Base-by-base conservation (phyloP, 2,113 vertebrate species). In the Seriola rivoliana region DNA sequence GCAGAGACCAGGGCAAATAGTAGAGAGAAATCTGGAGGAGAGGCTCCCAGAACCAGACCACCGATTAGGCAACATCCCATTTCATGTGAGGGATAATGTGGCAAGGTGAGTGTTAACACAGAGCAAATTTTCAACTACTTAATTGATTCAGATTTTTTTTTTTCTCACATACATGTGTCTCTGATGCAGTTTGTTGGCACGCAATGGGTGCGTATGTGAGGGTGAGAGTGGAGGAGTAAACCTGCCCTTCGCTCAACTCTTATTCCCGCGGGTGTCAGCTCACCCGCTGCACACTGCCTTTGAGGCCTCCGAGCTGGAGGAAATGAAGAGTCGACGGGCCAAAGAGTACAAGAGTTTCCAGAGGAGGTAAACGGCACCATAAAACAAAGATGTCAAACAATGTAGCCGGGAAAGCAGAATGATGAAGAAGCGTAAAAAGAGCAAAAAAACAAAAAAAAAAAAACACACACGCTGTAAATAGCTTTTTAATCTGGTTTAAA, bases 191-290 rank as follows among this genome's bases (percentile, higher is more conserved):
- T 94, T 97, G 63, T 89, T 99, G 87, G 90, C 96, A 19, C 93
- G 91, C 52, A 97, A 97, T 59, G 94, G 90, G 0, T 99, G 97
- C 67, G 90, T 94, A 8, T 99, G 97, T 85, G 95, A 96, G 83
- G 92, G 92, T 0, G 94, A 96, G 68, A 75, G 76, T 25, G 73
- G 91, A 46, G 67, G 94, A 17, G 50, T 96, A 1, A 89, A 91
- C 52, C 84, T 97, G 67, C 97, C 97, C 8, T 97, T 97, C 32
- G 75, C 93, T 59, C 90, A 94, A 54, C 91, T 96, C 70, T 84
- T 97, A 19, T 95, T 96, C 81, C 94, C 95, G 0, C 90, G 93
- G 55, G 94, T 96, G 46, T 94, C 88, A 1, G 95, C 94, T 52
- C 69, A 92, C 12, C 92, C 96, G n/a, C 90, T 98, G 57, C 90